phyloP scores from a whole-genome alignment of 2,797 vertebrate genomes.

The Protonibea diacanthus region DNA sequence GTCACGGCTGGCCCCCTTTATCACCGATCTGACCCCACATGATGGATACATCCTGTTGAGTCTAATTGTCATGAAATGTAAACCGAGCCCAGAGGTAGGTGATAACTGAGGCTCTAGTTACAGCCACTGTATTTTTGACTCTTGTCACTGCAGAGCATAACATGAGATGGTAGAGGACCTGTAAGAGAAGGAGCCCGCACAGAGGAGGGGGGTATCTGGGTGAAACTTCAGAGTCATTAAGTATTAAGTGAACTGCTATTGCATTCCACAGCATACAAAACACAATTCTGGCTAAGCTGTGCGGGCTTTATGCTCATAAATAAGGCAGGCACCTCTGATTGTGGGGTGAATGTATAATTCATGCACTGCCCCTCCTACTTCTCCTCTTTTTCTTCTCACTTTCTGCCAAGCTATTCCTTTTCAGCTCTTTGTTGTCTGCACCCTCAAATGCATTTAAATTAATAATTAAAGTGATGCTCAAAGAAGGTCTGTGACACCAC shows the following conservation, averaged over 20 bases:
- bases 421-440: constrained; percentile 82
- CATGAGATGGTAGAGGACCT: constrained; percentile 50
- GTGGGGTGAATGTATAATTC: constrained; percentile 87
- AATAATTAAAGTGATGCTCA: constrained; percentile 85
- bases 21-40: constrained; percentile 75
- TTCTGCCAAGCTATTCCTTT: constrained; percentile 79
- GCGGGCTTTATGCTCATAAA: constrained; percentile 83
- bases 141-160: constrained; percentile 51
- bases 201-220: constrained; percentile 25
- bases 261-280: constrained; percentile 81
- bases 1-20: constrained; percentile 67
- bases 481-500: constrained; percentile 78
- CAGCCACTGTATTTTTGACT: constrained; percentile 68
- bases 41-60: constrained; percentile 80
- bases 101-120: constrained; percentile 73
- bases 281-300: constrained; percentile 73
- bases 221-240: constrained; percentile 80
- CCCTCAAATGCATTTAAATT: constrained; percentile 82
- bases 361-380: constrained; percentile 77
- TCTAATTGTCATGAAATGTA: constrained; percentile 77
- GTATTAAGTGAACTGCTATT: constrained; percentile 77
- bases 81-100: constrained; percentile 73
- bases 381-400: constrained; percentile 78
- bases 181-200: constrained; percentile 42
- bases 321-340: constrained; percentile 85